Base-by-base conservation (phyloP, 2,888 invertebrate genomes). In the Ellobium chinense region DNA sequence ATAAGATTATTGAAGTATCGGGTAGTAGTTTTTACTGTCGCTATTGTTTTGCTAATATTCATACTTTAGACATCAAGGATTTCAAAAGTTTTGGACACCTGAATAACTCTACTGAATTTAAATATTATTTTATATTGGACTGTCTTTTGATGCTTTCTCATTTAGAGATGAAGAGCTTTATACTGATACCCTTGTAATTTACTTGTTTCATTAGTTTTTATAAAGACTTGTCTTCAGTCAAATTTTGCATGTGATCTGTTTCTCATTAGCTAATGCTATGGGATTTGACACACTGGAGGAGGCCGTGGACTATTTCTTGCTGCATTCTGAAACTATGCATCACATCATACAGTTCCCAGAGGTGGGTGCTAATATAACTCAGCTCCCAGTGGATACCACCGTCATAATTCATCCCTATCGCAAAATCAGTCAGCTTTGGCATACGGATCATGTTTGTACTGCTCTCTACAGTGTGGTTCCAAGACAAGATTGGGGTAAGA, bases 381-480 rank as follows among this genome's bases (percentile, higher is more conserved):
- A 37, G 31, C 62, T 78, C 18, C 78, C 78, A 14, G 60, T 54
- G 24, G 27, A 29, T 24, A 2, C 27, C 3, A 37, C 62, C 4
- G 39, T 69, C 21, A 27, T 78, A n/a, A 58, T 78, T 24, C 68
- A 69, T 39, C 78, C 78, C 2, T 78, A 78, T 36, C 37, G 78
- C n/a, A 36, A 60, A 37, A 27, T 36, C 5, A 60, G 34, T 24
- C 66, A 78, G 14, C 37, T 66, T 24, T 78, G 78, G 78, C 27
- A 66, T 24, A 78, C 78, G n/a, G 60, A 56, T 29, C 18, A 54
- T 2, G 31, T 60, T n/a, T 18, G 46, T 46, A 12, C n/a, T 34
- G 60, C 60, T 39, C 69, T 60, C 21, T 37, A 24, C 4, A 12
- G 21, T 39, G 4, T 29, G 27, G 27, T 24, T 21, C 69, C 69